These are phyloP conservation scores for Cataglyphis livida DNA, from an alignment of 2,888 invertebrate genomes.

Conservation along the genomic window DNA sequence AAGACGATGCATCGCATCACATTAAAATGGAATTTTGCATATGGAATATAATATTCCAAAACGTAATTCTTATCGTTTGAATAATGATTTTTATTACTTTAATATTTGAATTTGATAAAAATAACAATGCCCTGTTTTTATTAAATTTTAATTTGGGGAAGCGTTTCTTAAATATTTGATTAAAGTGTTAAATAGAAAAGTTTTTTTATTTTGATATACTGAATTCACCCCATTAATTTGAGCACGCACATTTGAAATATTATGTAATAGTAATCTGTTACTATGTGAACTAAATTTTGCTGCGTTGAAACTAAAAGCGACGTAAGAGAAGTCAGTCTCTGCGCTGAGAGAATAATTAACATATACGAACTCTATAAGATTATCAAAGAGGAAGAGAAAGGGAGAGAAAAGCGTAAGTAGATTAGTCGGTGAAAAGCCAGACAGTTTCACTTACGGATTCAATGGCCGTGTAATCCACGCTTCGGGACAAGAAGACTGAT, in stretches of 20 bases:
- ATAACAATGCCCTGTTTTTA: no score
- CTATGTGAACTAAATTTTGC: background rate
- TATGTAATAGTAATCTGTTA: background rate
- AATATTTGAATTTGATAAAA: no score
- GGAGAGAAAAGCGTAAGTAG: background rate
- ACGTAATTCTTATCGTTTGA: no score
- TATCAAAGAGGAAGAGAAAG: slow-evolving; percentile 15
- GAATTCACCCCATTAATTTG: no score
- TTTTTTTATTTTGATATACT: no score
- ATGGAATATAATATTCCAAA: background rate
- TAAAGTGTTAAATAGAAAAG: no score
- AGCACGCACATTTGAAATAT: no score
- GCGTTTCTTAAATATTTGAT: no score
- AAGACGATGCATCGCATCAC: background rate
- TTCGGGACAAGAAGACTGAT: slow-evolving; percentile 71
- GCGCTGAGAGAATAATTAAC: slow-evolving; percentile 32
- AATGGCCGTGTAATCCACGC: slow-evolving; percentile 70
- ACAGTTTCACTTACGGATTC: slow-evolving; percentile 74
- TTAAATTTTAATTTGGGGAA: no score
- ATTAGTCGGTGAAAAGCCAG: slow-evolving; percentile 59
- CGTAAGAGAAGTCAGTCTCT: slow-evolving; percentile 1
- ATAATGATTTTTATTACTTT: no score
- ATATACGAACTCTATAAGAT: slow-evolving; percentile 18
- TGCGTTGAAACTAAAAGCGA: slow-evolving; percentile 14
- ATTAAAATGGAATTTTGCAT: slow-evolving; percentile 1